These are phyloP conservation scores for Parazoanthus atlanticus DNA, from an alignment of 92 coral and sea anemone species.

Conservation along the genomic window DNA sequence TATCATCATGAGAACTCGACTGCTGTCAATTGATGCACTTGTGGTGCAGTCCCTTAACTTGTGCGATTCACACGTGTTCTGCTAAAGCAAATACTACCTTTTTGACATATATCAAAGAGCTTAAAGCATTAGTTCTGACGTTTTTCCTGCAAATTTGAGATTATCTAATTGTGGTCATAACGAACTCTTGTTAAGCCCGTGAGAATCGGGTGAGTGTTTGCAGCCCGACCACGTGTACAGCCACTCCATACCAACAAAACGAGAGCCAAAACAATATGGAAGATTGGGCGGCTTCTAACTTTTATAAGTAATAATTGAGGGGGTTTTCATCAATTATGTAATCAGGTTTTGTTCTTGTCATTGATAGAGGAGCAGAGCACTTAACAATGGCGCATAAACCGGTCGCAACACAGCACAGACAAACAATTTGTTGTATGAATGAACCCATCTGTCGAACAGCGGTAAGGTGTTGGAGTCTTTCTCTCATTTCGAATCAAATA, in stretches of 20 bases:
- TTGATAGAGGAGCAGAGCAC: slow-evolving; percentile 2
- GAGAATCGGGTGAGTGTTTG: slow-evolving; percentile 46
- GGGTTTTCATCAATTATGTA: slow-evolving; percentile 1
- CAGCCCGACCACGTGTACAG: slow-evolving; percentile 26
- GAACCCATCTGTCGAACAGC: slow-evolving; percentile 40
- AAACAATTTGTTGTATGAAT: slow-evolving; percentile 30
- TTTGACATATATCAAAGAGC: background rate
- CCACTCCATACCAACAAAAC: background rate
- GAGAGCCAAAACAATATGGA: slow-evolving; percentile 6
- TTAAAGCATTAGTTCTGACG: background rate
- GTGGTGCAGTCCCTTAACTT: background rate
- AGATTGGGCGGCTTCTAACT: background rate
- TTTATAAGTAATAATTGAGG: slow-evolving; percentile 16
- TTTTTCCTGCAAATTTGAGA: background rate
- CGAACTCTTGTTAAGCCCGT: slow-evolving; percentile 25
- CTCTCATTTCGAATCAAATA: slow-evolving; percentile 7
- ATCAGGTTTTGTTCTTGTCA: slow-evolving; percentile 21
- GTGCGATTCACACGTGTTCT: slow-evolving; percentile 25
- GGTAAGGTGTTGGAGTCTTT: background rate
- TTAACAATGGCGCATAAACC: background rate
- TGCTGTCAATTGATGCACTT: slow-evolving; percentile 5
- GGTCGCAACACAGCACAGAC: background rate
- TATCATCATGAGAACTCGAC: slow-evolving; percentile 13
- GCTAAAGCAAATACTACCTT: background rate
- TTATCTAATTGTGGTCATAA: slow-evolving; percentile 4